Evolutionary conservation across 1,140 invertebrate species (phyloP), one percentile per base, ranked within the genome.

Genomic region (Hormaphis cornu): DNA sequence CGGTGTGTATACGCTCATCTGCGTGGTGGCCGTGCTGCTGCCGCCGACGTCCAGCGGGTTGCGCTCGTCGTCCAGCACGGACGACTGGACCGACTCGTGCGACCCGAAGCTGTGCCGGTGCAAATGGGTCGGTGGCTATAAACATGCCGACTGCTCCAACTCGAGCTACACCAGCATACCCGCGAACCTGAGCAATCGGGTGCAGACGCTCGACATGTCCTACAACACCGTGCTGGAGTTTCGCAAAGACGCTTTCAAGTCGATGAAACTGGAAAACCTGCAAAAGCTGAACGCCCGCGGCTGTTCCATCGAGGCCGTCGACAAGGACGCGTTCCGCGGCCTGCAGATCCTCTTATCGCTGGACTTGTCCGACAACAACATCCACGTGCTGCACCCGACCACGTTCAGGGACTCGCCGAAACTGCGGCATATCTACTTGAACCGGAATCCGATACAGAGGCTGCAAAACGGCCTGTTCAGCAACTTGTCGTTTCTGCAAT

Each of bases 271-370:
- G 3, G 82, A 85, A 9, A 91, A 94, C 76, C 77, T 94, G 16
- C 91, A 94, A 74, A 91, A 90, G 75, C 78, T 94, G 4, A 83
- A 85, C 72, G 74, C 94, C 48, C 82, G 80, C 71, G 84, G 88
- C 72, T 92, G 90, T 76, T 82, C 83, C 58, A 83, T 95, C 14
- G 79, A 84, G 71, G 80, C 81, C 2, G 80, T 95, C 14, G 81
- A 91, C 73, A 83, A 83, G 40, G 83, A 85, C 69, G 89, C 91
- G 0, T 88, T 95, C 73, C 83, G 82, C 69, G 85, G 85, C 1
- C 80, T 95, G n/a, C 82, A 82, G 46, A 88, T 94, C 66, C 81
- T 95, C 30, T 91, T 94, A 35, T 90, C 94, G 77, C 78, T 95
- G 33, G 90, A 95, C 76, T 78, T 95, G 50, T 89, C 89, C 0